These are phyloP conservation scores for Drosophila melanosoma DNA, from an alignment of 2,888 invertebrate species.

Conservation along the genomic window DNA sequence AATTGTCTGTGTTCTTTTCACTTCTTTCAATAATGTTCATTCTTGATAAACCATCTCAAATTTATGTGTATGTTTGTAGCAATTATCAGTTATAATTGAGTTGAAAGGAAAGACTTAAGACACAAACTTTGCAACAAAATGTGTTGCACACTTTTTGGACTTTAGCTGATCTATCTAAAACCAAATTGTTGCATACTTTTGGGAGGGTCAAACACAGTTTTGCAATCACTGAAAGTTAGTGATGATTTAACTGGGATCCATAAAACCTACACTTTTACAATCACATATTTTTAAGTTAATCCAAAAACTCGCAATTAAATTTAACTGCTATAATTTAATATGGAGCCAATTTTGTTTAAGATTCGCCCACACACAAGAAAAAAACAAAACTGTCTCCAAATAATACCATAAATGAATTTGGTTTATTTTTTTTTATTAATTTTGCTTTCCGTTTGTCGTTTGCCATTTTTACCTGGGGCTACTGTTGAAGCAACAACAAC, in stretches of 20 bases:
- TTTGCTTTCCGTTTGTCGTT: background rate
- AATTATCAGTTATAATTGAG: background rate
- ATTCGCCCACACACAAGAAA: conserved; percentile 41
- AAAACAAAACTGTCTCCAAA: conserved; percentile 8
- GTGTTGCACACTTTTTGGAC: conserved; percentile 4
- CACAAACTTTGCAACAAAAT: conserved; percentile 46
- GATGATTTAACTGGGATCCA: too few relatives aligned
- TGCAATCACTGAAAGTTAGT: background rate
- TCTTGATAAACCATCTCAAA: background rate
- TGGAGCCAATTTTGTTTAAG: conserved; percentile 9
- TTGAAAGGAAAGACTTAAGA: conserved; percentile 46
- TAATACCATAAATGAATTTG: conserved; percentile 44
- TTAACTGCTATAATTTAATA: conserved; percentile 25
- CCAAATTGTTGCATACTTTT: conserved; percentile 16
- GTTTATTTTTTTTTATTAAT: background rate
- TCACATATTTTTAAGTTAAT: too few relatives aligned
- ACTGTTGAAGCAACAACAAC: conserved; percentile 41
- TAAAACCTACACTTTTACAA: too few relatives aligned
- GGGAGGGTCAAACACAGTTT: background rate
- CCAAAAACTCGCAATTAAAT: background rate
- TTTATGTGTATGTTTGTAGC: background rate
- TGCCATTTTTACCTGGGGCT: conserved; percentile 43
- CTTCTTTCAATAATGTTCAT: background rate
- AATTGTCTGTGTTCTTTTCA: background rate
- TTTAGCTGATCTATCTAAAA: too few relatives aligned